Conservation (phyloP, 53 echinoderm and acorn worm genomes). For the Holothuria scabra region DNA sequence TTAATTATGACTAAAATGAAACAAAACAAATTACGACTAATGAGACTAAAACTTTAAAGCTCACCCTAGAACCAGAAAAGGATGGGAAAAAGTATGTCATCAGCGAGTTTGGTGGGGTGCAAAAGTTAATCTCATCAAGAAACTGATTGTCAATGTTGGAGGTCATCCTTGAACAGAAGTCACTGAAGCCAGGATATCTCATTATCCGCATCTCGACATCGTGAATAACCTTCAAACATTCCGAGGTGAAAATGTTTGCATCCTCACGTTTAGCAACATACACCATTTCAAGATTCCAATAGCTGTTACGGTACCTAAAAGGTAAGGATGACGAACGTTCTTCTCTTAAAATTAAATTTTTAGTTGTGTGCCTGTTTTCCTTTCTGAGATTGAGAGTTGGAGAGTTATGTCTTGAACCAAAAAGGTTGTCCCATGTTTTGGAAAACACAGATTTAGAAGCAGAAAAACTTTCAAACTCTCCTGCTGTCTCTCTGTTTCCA, state of each 20-base stretch:
- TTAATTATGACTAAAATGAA: too few relatives aligned
- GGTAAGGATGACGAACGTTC: neutral
- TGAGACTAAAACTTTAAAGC: neutral
- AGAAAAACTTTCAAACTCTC: neutral
- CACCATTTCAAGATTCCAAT: constrained; percentile 74
- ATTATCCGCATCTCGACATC: constrained; percentile 83
- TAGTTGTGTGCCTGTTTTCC: neutral
- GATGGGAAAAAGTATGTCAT: constrained; percentile 95
- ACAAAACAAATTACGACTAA: too few relatives aligned
- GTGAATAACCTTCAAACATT: constrained; percentile 81
- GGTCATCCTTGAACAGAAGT: constrained; percentile 66
- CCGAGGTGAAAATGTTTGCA: constrained; percentile 83
- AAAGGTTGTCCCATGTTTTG: neutral
- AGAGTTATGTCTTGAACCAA: neutral
- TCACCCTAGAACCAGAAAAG: constrained; percentile 64
- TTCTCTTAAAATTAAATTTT: neutral
- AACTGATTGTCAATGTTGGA: constrained; percentile 61
- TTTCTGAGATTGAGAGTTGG: neutral
- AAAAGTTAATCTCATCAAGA: constrained; percentile 53
- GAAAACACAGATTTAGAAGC: neutral
- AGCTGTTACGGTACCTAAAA: constrained; percentile 6
- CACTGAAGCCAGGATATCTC: constrained; percentile 67
- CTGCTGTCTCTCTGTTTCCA: neutral
- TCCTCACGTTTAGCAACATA: constrained; percentile 79
- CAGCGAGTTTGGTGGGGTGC: constrained; percentile 82